These are phyloP conservation scores for Gambusia holbrooki DNA, from an alignment of 2,113 vertebrate species.

Conservation along the genomic window DNA sequence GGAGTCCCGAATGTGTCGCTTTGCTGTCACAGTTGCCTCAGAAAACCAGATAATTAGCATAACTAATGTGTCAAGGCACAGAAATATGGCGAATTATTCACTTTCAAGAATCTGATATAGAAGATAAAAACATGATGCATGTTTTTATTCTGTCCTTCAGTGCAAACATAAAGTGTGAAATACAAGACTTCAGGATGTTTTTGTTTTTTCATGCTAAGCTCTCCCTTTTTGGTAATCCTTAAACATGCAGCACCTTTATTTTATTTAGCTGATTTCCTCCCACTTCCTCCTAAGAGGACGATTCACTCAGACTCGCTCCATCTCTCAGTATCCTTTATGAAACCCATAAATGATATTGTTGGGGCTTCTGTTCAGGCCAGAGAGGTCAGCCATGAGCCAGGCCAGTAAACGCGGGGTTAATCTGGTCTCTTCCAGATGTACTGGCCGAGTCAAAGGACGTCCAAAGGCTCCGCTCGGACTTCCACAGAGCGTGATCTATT, in stretches of 20 bases:
- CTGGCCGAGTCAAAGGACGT: constrained; percentile 58
- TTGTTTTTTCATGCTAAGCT: background rate
- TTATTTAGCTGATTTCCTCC: constrained; percentile 29
- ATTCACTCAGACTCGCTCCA: constrained; percentile 29
- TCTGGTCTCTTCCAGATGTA: constrained; percentile 69
- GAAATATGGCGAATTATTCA: too few species aligned
- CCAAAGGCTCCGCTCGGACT: constrained; percentile 57
- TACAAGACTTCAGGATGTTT: background rate
- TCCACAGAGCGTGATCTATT: constrained; percentile 77
- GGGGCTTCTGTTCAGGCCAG: constrained; percentile 33
- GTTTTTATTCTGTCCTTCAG: too few species aligned
- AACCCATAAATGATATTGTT: constrained; percentile 54
- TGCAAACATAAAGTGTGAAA: too few species aligned
- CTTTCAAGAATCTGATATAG: too few species aligned
- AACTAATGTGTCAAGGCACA: too few species aligned
- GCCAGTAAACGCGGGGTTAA: constrained; percentile 68
- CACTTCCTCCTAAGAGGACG: constrained; percentile 2
- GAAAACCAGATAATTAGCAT: too few species aligned
- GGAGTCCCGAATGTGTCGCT: too few species aligned
- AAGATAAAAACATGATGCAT: too few species aligned
- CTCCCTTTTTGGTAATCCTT: constrained; percentile 8
- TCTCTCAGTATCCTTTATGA: constrained; percentile 43
- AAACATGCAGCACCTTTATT: background rate
- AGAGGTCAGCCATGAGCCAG: constrained; percentile 58
- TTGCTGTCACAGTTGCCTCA: too few species aligned